Evolutionary conservation across 1,140 invertebrate species (phyloP), one percentile per base, ranked within the genome.

Genomic region (Antheraea pernyi): DNA sequence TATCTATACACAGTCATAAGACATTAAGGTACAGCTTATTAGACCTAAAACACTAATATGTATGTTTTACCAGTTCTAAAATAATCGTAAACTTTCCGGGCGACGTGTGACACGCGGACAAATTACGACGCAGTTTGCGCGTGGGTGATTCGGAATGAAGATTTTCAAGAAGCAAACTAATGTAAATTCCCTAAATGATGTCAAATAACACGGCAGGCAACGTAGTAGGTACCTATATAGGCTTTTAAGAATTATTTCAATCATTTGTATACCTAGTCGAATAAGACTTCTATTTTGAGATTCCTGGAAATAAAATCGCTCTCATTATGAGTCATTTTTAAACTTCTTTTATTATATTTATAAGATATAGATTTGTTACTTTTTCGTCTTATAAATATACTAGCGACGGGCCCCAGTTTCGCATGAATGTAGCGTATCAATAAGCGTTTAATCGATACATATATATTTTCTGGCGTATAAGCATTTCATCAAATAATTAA

Each of bases 41-140:
- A 84, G 69, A 67, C 72, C 73, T 79, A 67, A 76, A 68, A 80
- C 76, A 70, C 77, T 78, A 77, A 76, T 77, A 60, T 80, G 72
- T 74, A 22, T 61, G 19, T 30, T 61, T 36, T 36, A 61, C 60
- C 60, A 36, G 19, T 30, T 76, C 76, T 78, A 77, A 77, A 81
- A 79, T 80, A 80, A 74, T 75, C 74, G 75, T 80, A 78, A 76
- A 75, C 73, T 69, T 75, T 59, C 60, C 60, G 60, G 22, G 64
- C 64, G 72, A 46, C 67, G 68, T 73, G 70, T 74, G 75, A 75
- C 75, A 22, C 68, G 67, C 65, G 59, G 67, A 39, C 59, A 62
- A 76, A 74, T 67, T 65, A 75, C 71, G 69, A 65, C 61, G 68
- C 68, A 46, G 48, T 65, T 39, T 65, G 19, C 39, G 75, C 66